Conservation (phyloP, 2,113 vertebrate species). For the Calyptomena viridis region DNA sequence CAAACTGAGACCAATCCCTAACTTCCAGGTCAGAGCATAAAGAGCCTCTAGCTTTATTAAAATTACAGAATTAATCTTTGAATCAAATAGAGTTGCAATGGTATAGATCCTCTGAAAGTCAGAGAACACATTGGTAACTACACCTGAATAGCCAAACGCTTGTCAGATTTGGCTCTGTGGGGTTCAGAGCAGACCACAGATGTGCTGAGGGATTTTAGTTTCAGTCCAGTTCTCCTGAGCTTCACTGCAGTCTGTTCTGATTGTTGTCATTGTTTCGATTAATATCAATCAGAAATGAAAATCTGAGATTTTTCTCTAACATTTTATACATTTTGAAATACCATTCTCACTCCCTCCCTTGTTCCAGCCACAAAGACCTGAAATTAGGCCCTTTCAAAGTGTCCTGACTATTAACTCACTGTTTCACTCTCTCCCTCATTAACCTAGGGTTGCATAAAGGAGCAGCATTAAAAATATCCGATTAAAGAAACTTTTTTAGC, state of each 20-base stretch:
- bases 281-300: not conserved
- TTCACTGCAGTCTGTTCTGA: not conserved
- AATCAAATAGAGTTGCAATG: not conserved
- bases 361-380: not conserved
- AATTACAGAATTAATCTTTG: not conserved
- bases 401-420: not conserved
- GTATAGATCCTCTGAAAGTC: not conserved
- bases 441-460: not conserved
- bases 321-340: not conserved
- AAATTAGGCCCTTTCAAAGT: not conserved
- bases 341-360: not conserved
- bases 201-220: not conserved
- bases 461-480: not conserved
- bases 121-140: not conserved
- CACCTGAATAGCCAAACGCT: not conserved
- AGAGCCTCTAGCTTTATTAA: not conserved
- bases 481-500: not conserved
- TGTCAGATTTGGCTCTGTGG: not conserved
- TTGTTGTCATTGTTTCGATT: not conserved
- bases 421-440: not conserved
- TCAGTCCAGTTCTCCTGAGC: not conserved
- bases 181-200: not conserved
- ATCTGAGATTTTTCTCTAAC: not conserved
- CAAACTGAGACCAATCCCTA: slow-evolving; percentile 63
- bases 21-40: slow-evolving; percentile 69